Evolutionary conservation across 2,113 vertebrate species (phyloP).

Genomic region (Henicopernis longicauda): DNA sequence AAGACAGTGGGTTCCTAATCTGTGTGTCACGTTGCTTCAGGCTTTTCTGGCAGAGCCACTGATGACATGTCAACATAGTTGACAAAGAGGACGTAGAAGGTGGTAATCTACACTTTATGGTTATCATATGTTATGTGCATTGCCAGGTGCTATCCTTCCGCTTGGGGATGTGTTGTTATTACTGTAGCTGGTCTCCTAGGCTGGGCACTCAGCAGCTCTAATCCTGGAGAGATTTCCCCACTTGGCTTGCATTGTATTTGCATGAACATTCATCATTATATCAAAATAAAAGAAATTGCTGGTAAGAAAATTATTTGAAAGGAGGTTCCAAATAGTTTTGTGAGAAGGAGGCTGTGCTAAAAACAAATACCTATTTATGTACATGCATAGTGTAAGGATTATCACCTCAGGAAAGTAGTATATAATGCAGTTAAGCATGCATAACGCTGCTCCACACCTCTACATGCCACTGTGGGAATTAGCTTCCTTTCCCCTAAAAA

Average conservation of each 20-base stretch:
- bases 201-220: background rate
- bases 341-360: background rate
- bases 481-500: background rate
- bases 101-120: background rate
- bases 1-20: background rate
- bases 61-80: background rate
- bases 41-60: background rate
- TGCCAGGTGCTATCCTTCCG: background rate
- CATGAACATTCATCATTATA: background rate
- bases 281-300: background rate
- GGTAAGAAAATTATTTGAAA: background rate
- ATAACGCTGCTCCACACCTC: background rate
- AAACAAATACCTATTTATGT: background rate
- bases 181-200: background rate
- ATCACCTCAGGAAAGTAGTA: background rate
- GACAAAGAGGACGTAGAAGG: rapidly evolving
- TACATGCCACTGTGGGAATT: background rate
- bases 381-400: background rate
- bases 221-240: background rate
- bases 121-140: background rate
- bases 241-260: background rate
- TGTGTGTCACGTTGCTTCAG: background rate
- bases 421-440: background rate
- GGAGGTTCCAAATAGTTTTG: background rate
- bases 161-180: background rate